Base-by-base conservation (phyloP, 2,797 vertebrate species). In the Poeciliopsis infans region DNA sequence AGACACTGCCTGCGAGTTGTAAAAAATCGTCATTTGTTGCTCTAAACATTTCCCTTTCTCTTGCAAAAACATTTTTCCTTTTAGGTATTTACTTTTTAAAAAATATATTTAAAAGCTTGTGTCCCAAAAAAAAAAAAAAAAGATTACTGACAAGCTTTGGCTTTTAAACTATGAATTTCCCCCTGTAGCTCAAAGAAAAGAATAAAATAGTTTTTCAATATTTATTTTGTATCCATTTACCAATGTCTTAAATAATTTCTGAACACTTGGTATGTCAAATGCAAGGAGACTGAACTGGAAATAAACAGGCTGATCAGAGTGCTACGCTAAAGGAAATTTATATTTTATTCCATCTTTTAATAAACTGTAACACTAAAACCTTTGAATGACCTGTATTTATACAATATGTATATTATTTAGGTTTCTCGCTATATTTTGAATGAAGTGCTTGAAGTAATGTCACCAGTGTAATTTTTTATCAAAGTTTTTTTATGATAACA, bases 401-500 rank as follows among this genome's bases (percentile, higher is more conserved):
- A 2, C 25, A 15, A 28, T 28, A 11, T 28, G n/a, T 31, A 11
- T 13, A 13, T 31, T 59, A 59, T 59, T 59, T 13, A 59, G n/a
- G n/a, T 31, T 15, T 15, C 4, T 28, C 31, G 15, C 1, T 16
- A 59, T 6, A 6, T 59, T 59, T 31, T 15, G 12, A 59, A 15
- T 59, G 3, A 55, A 55, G 25, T 55, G 10, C 3, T 25, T 11
- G 53, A n/a, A 12, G 23, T 25, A 11, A 25, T 57, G 25, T 57
- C 5, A n/a, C 25, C 1, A 3, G 55, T 5, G 55, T 57, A 83
- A 74, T 71, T 66, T 80, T 10, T 73, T n/a, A 81, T 86, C 72
- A 78, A 47, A 51, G 78, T 45, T 83, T 85, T 85, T 41, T 83
- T 25, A 23, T 51, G 49, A 74, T 61, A 43, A 72, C 36, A 74